A percentile compares a stretch with the other conserved stretches of the same genome.
phyloP scores from a whole-genome alignment of 2,888 invertebrate species.

The Alitta virens region DNA sequence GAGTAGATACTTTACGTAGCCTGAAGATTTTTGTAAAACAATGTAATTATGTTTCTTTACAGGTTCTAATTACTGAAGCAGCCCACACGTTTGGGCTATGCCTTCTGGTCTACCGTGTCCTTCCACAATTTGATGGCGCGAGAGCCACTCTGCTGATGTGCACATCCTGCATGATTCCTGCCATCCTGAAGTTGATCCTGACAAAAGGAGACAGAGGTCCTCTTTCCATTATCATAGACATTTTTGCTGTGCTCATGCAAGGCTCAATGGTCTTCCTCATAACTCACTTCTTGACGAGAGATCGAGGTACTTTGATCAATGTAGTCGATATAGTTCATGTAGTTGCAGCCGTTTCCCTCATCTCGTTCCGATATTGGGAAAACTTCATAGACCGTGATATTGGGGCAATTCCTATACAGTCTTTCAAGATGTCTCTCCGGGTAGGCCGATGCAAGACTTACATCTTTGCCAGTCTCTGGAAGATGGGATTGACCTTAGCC shows the following conservation, averaged over 20 bases:
- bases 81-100: slow-evolving; percentile 41
- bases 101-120: slow-evolving; percentile 47
- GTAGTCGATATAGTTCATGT: slow-evolving; percentile 15
- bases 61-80: slow-evolving; percentile 27
- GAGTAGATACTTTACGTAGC: no score
- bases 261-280: slow-evolving; percentile 41
- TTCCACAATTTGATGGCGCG: slow-evolving; percentile 48
- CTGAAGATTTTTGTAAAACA: no score
- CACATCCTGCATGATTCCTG: slow-evolving; percentile 48
- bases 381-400: slow-evolving; percentile 30
- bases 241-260: slow-evolving; percentile 42
- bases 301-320: neutral
- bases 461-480: slow-evolving; percentile 33
- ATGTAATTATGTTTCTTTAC: no score
- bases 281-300: slow-evolving; percentile 20
- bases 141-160: slow-evolving; percentile 50
- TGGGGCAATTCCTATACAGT: slow-evolving; percentile 20
- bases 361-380: slow-evolving; percentile 32
- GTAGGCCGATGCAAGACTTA: slow-evolving; percentile 30
- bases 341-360: slow-evolving; percentile 23
- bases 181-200: slow-evolving; percentile 48
- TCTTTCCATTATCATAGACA: slow-evolving; percentile 38
- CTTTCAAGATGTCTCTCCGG: slow-evolving; percentile 23
- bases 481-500: slow-evolving; percentile 29
- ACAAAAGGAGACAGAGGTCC: slow-evolving; percentile 38